phyloP scores from a whole-genome alignment of 2,888 invertebrate genomes.

The Archaeoteleia sp. region DNA sequence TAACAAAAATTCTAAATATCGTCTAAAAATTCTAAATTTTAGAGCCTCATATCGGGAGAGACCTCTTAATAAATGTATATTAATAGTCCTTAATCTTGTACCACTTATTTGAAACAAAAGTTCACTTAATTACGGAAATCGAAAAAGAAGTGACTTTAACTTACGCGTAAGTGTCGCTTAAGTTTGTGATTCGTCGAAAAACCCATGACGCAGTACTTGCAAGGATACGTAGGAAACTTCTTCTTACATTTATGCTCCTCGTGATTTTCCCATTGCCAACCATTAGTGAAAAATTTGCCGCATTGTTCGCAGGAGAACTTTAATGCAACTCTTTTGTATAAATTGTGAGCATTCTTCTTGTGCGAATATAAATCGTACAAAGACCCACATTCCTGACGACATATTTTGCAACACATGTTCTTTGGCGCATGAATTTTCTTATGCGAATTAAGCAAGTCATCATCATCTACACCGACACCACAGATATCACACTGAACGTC shows the following conservation, averaged over 20 bases:
- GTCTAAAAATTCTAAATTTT: too few relatives aligned
- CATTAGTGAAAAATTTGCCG: conserved; percentile 56
- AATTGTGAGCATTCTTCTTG: conserved; percentile 51
- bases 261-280: conserved; percentile 57
- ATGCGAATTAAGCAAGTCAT: conserved; percentile 50
- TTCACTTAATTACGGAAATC: too few relatives aligned
- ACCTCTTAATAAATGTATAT: too few relatives aligned
- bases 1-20: too few relatives aligned
- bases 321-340: conserved; percentile 54
- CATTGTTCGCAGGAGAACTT: conserved; percentile 59
- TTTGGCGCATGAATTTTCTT: conserved; percentile 52
- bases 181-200: conserved; percentile 56
- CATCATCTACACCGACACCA: conserved; percentile 53
- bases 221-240: conserved; percentile 50
- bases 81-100: too few relatives aligned
- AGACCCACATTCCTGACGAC: conserved; percentile 51
- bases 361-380: conserved; percentile 57
- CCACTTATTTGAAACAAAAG: too few relatives aligned
- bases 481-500: conserved; percentile 50
- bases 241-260: conserved; percentile 53
- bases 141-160: too few relatives aligned
- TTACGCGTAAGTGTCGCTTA: conserved; percentile 56
- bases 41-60: too few relatives aligned
- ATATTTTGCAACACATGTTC: conserved; percentile 49
- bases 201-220: conserved; percentile 55